Evolutionary conservation across 2,888 invertebrate genomes (phyloP), one percentile per base, ranked within the genome.

Genomic region (Lasioglossum villosulum): DNA sequence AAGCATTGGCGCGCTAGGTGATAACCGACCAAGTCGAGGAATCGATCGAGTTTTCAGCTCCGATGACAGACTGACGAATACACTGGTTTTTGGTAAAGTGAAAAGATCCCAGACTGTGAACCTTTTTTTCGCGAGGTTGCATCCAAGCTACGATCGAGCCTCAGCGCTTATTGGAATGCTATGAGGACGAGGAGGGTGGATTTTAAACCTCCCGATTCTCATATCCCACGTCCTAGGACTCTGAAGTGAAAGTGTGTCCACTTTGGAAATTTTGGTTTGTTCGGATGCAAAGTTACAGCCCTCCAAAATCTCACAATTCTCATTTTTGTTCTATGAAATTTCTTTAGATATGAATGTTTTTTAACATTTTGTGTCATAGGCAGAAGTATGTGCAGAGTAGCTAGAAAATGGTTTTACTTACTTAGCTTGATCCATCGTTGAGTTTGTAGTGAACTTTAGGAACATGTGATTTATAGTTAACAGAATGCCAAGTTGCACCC

Each of bases 21-120:
- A 66, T 66, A 63, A 75, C 75, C 75, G 59, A 10, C 27, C 59
- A 39, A 63, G 59, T 39, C 27, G 23, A 75, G 42, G 39, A 75
- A 59, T 75, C 59, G 75, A 75, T 75, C 75, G 42, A 42, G n/a
- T 27, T 16, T 19, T n/a, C 30, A 30, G 39, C 42, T 10, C 42
- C 30, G 63, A 75, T 63, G 37, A 68, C 59, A 63, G 59, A 59
- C 59, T 30, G 23, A 27, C 23, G 34, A 59, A 39, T n/a, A 39
- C 37, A 68, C 37, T 23, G 37, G 34, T 10, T 37, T 68, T 68
- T 37, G 66, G 34, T 37, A 8, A 37, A 68, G 12, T 68, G 68
- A 37, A 34, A 68, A 68, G 37, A 68, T 37, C 68, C 68, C 8
- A 34, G 30, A 30, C 66, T 19, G 30, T 8, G 19, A 16, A 2